A percentile compares a stretch with the other conserved stretches of the same genome.
These are phyloP conservation scores for Apotomis betuletana DNA, from an alignment of 2,888 invertebrate species.

Conservation along the genomic window DNA sequence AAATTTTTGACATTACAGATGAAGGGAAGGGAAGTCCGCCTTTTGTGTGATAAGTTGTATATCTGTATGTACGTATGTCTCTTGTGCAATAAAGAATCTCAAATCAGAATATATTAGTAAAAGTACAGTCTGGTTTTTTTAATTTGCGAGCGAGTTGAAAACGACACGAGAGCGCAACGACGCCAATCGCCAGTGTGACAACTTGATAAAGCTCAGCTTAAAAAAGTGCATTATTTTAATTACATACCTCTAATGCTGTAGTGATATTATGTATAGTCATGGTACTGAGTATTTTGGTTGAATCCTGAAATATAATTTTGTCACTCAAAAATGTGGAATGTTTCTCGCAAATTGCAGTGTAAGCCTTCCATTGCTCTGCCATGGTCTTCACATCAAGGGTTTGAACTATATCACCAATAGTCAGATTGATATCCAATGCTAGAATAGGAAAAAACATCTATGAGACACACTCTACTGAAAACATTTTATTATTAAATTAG, in stretches of 20 bases:
- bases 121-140: too few relatives aligned
- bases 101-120: too few relatives aligned
- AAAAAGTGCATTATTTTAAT: not conserved
- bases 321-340: constrained; percentile 65
- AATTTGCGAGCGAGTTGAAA: too few relatives aligned
- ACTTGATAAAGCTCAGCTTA: too few relatives aligned
- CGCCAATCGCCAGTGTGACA: too few relatives aligned
- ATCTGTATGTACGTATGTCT: too few relatives aligned
- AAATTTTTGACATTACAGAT: too few relatives aligned
- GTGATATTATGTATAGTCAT: constrained; percentile 62
- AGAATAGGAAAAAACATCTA: constrained; percentile 45
- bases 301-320: constrained; percentile 59
- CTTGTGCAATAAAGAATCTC: too few relatives aligned
- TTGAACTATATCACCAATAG: constrained; percentile 76
- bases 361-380: constrained; percentile 83
- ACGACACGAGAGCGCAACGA: too few relatives aligned
- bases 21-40: too few relatives aligned
- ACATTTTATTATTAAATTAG: too few relatives aligned
- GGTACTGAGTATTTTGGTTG: constrained; percentile 57
- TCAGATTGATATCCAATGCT: constrained; percentile 76
- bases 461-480: not conserved
- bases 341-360: constrained; percentile 73
- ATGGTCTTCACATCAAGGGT: constrained; percentile 80
- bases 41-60: too few relatives aligned
- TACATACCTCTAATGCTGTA: constrained; percentile 62